Evolutionary conservation across 2,113 vertebrate species (phyloP), one percentile per base, ranked within the genome.

Genomic region (Brachyistius frenatus): DNA sequence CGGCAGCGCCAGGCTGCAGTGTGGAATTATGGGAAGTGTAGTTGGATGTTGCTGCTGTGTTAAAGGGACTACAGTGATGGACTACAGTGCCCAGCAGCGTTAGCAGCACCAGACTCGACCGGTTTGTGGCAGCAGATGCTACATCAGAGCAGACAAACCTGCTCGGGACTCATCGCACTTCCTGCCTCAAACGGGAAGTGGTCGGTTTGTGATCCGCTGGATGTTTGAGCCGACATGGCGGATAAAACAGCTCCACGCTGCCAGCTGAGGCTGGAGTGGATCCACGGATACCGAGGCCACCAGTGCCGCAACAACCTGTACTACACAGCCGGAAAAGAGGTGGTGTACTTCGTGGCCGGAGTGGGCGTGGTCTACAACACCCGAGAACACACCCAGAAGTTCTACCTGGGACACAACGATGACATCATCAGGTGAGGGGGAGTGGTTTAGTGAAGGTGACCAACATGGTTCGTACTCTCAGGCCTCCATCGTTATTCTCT

Each of bases 251-350:
- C 97, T 78, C 98, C 98, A 2, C 88, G 95, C 73, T 96, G 97
- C 93, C 98, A 96, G 95, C 96, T 99, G 76, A 94, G 96, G 65
- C 94, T 99, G 92, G 98, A 99, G 93, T 99, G 98, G 98, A 95
- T 99, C 57, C 98, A 99, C 80, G 98, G 98, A 0, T 99, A 99
- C 95, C 83, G 98, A 71, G 98, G 98, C 4, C 98, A 99, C 88
- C 98, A 99, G 94, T 99, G 98, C 92, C 96, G 98, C 50, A 99
- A 99, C 94, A 99, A 99, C 94, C 96, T 99, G 84, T 99, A 96
- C 94, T 99, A 99, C 95, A 99, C 97, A 0, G 97, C 96, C 0
- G 96, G 96, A 32, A 98, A 98, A 67, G 98, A 99, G 93, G 90
- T 99, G 81, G 97, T 99, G 50, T 99, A 99, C 94, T 99, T 99